Evolutionary conservation across 2,797 vertebrate genomes (phyloP).

Genomic region (Yasuhikotakia modesta): DNA sequence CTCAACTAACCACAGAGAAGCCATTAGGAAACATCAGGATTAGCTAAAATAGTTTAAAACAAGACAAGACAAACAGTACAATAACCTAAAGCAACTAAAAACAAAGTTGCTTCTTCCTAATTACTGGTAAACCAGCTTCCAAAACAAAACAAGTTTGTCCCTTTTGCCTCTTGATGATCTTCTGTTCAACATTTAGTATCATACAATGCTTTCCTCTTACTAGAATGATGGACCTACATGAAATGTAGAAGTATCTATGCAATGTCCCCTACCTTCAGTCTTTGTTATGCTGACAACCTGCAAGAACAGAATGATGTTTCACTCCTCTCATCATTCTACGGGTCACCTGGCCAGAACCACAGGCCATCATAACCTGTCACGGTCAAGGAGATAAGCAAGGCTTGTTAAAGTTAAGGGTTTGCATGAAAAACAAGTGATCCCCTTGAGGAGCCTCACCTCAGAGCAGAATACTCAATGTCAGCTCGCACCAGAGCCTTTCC

Average conservation of each 20-base stretch:
- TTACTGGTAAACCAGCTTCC: too few relatives aligned
- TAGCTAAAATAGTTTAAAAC: too few relatives aligned
- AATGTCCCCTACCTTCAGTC: conserved; percentile 2
- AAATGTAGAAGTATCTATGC: not conserved
- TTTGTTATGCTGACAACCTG: not conserved
- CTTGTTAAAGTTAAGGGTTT: conserved; percentile 1
- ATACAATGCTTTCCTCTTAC: not conserved
- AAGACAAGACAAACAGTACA: too few relatives aligned
- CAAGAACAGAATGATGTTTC: conserved; percentile 30
- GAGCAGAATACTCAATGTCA: conserved; percentile 32
- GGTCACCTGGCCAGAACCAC: conserved; percentile 38
- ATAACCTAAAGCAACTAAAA: too few relatives aligned
- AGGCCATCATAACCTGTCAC: conserved; percentile 32
- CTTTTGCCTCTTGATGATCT: too few relatives aligned
- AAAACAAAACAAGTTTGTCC: too few relatives aligned
- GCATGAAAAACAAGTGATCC: conserved; percentile 11
- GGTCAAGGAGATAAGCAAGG: conserved; percentile 15
- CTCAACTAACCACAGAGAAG: too few relatives aligned
- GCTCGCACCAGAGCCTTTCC: conserved; percentile 6
- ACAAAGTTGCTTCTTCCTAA: too few relatives aligned
- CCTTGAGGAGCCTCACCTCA: conserved; percentile 12
- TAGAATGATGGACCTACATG: not conserved
- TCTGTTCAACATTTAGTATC: not conserved
- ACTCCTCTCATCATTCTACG: not conserved
- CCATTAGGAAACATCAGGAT: too few relatives aligned